Percentiles rank a stretch among this genome's conserved stretches.
Evolutionary conservation across 2,113 vertebrate species (phyloP).

Genomic region (Pollimyrus isidori): DNA sequence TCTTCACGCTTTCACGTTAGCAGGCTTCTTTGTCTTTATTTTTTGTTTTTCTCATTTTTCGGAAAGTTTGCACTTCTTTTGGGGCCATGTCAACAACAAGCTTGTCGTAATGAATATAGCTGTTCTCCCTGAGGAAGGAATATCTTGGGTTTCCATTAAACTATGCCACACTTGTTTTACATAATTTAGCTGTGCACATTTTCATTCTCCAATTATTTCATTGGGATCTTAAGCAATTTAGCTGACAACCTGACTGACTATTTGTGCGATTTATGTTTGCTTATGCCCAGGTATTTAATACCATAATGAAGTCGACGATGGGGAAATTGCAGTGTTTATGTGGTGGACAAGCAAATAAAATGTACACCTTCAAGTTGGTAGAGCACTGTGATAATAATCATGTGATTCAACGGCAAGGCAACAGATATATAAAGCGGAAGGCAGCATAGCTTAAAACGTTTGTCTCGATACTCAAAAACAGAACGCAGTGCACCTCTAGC

Average conservation of each 20-base stretch:
- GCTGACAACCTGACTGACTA: background rate
- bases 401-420: background rate
- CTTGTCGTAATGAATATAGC: conserved; percentile 3
- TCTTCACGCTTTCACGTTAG: background rate
- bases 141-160: background rate
- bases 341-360: background rate
- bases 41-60: background rate
- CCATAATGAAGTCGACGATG: background rate
- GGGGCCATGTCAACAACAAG: background rate
- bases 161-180: background rate
- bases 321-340: background rate
- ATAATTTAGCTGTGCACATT: background rate
- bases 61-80: background rate
- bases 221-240: background rate
- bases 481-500: background rate
- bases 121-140: background rate
- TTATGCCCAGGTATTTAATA: background rate
- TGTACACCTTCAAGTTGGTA: background rate
- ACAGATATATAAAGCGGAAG: background rate
- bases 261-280: background rate
- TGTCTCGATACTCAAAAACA: background rate
- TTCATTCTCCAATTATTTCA: background rate
- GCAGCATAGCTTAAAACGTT: background rate
- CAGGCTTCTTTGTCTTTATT: background rate
- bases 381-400: background rate